Conservation (phyloP, 2,888 invertebrate genomes). For the Trimorus sp. region DNA sequence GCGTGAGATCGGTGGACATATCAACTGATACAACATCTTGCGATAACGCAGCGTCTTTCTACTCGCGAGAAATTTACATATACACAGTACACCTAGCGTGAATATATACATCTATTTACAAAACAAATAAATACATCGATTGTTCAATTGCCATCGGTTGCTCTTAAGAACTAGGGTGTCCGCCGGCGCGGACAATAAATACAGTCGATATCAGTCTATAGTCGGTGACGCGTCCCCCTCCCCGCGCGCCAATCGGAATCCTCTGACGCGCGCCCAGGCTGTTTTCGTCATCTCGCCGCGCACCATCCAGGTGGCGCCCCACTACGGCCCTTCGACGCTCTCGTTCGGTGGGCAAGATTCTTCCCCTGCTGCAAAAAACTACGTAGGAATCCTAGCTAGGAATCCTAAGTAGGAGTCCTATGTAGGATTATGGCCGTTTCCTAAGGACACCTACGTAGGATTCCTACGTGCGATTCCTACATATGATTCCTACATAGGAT, state of each 20-base stretch:
- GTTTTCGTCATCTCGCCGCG: too few species aligned
- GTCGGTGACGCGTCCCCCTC: slow-evolving; percentile 28
- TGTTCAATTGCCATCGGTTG: slow-evolving; percentile 56
- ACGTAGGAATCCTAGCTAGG: too few species aligned
- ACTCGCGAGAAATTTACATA: slow-evolving; percentile 71
- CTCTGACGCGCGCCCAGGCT: slow-evolving; percentile 8
- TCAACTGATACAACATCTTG: slow-evolving; percentile 35
- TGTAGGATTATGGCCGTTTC: too few species aligned
- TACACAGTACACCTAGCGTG: slow-evolving; percentile 64
- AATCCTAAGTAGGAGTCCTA: too few species aligned
- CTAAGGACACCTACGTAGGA: too few species aligned
- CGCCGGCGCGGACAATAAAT: slow-evolving; percentile 62
- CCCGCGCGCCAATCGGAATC: slow-evolving; percentile 39
- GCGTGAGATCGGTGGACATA: slow-evolving; percentile 68
- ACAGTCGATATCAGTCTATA: slow-evolving; percentile 67
- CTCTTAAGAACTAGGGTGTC: slow-evolving; percentile 47
- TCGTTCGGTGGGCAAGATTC: too few species aligned
- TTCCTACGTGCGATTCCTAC: too few species aligned
- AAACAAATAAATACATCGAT: slow-evolving; percentile 73
- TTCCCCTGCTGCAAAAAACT: too few species aligned
- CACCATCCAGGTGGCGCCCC: too few species aligned
- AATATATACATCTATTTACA: slow-evolving; percentile 76
- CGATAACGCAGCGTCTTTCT: slow-evolving; percentile 60
- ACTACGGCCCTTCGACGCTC: too few species aligned
- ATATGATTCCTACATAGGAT: too few species aligned